Evolutionary conservation across 2,797 vertebrate species (phyloP), one percentile per base, ranked within the genome.

Genomic region (Nasua narica): DNA sequence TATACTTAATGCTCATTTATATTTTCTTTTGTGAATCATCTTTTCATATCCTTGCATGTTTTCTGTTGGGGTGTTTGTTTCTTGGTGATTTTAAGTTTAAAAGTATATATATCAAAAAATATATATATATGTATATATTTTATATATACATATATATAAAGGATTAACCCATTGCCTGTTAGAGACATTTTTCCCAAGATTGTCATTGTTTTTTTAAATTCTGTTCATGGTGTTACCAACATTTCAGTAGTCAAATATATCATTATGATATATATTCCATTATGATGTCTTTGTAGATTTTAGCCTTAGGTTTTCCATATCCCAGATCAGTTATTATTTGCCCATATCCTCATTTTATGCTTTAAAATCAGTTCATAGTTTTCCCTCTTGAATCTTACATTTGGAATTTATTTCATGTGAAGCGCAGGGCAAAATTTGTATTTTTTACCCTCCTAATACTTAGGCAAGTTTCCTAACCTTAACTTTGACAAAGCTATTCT

Each of bases 21-120:
- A 50, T 92, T 87, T 89, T 74, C 54, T 90, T 85, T 94, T 82
- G 74, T 90, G 65, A 96, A 87, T 82, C 67, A 50, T n/a, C 35
- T 43, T 79, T 96, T 91, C 50, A 69, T 50, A 27, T 76, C 27
- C 50, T 69, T 77, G 67, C 14, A 25, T 93, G 14, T 65, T 93
- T 93, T 74, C 48, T 67, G 40, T 76, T 82, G 67, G 56, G 46
- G 16, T 81, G 19, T 76, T 56, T 74, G 29, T 79, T 74, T 90
- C 65, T 91, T 62, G 81, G 27, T 67, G 37, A 96, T 81, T 67
- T 48, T 90, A 93, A 77, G 18, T 76, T 74, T 83, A 29, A 76
- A 67, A 60, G 27, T 14, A 54, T 35, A 32, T 11, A 32, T 76
- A 23, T 23, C 54, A 13, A 37, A 70, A 70, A 65, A 18, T n/a